Percentiles rank a stretch among this genome's conserved stretches.
Evolutionary conservation across 2,113 vertebrate genomes (phyloP).

Genomic region (Solenodon paradoxus): DNA sequence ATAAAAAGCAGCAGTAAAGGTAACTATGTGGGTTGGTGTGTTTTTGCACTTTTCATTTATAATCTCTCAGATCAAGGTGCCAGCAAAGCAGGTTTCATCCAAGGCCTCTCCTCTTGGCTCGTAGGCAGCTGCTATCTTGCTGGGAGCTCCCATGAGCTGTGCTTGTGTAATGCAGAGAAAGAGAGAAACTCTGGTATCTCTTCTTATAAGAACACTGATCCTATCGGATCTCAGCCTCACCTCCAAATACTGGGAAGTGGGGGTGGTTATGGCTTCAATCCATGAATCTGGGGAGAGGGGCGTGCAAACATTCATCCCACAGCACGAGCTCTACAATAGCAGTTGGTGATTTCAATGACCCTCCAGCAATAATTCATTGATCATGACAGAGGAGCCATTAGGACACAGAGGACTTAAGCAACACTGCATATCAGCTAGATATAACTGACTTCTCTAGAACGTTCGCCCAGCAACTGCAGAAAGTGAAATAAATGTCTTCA

Average conservation of each 20-base stretch:
- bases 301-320: neutral
- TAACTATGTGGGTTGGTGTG: neutral
- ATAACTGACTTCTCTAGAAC: neutral
- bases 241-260: neutral
- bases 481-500: neutral
- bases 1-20: neutral
- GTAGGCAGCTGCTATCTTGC: neutral
- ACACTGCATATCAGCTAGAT: neutral
- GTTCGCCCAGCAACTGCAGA: neutral
- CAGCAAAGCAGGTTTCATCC: neutral
- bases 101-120: no score
- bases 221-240: neutral
- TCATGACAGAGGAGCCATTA: neutral
- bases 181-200: neutral
- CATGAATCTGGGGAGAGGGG: no score
- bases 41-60: neutral
- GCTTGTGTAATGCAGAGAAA: neutral
- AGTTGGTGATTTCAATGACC: neutral
- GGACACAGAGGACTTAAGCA: neutral
- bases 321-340: neutral
- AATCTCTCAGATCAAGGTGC: neutral
- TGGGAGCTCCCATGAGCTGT: neutral
- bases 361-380: neutral
- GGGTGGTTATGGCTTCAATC: neutral
- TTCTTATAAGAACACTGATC: neutral